Evolutionary conservation across 92 coral and sea anemone genomes (phyloP).

Genomic region (Porites lobata): DNA sequence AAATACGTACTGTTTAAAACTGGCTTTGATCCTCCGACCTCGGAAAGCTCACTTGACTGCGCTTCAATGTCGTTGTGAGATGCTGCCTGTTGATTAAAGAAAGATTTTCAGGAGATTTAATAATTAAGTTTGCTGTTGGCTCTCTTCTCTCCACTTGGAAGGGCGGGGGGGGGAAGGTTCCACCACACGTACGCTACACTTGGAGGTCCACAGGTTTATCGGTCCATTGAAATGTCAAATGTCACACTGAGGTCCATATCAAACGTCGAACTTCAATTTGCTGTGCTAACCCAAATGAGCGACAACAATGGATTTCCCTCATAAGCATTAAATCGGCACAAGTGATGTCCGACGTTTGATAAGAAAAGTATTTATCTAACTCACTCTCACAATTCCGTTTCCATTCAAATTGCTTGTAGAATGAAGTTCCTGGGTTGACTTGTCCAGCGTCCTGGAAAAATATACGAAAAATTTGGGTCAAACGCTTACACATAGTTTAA

Average conservation of each 20-base stretch:
- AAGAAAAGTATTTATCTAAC: background rate
- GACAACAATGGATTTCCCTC: no score
- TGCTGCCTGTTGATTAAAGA: slow-evolving; percentile 35
- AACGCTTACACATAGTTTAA: background rate
- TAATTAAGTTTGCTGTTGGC: no score
- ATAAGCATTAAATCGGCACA: no score
- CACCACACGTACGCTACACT: no score
- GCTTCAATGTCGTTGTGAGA: slow-evolving; percentile 70
- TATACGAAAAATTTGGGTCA: background rate
- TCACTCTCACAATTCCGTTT: slow-evolving; percentile 77
- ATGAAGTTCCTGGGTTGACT: slow-evolving; percentile 80
- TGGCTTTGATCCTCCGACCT: slow-evolving; percentile 43
- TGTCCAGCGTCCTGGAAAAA: slow-evolving; percentile 52
- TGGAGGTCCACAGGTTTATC: no score
- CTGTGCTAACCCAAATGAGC: no score
- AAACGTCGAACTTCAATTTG: no score
- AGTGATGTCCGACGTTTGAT: no score
- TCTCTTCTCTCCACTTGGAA: no score
- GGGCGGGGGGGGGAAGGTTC: no score
- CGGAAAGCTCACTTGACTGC: slow-evolving; percentile 37
- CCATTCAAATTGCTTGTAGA: slow-evolving; percentile 76
- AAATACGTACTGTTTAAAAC: slow-evolving; percentile 57
- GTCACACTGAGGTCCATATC: no score
- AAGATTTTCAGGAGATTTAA: background rate
- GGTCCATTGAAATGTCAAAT: no score